Conservation (phyloP, 2,888 invertebrate species). For the Galeruca laticollis region DNA sequence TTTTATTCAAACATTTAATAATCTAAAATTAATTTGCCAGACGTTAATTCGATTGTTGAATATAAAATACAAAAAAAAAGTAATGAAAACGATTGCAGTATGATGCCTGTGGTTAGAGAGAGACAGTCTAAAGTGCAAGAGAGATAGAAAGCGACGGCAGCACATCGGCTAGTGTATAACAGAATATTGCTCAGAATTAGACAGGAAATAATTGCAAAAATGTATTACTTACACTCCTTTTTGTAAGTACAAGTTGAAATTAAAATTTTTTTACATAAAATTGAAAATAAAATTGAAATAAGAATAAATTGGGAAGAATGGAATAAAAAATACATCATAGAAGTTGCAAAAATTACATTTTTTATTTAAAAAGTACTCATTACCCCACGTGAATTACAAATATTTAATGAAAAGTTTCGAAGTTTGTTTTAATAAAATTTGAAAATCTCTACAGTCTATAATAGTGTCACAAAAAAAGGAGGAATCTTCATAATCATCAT, state of each 20-base stretch:
- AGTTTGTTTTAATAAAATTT: neutral
- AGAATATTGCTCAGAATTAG: no score
- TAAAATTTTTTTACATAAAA: neutral
- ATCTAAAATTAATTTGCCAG: no score
- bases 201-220: neutral
- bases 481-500: constrained; percentile 12
- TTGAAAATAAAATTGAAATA: neutral
- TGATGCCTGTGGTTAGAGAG: neutral
- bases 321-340: neutral
- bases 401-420: neutral
- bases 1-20: no score
- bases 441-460: neutral
- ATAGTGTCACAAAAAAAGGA: constrained; percentile 3
- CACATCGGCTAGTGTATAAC: no score
- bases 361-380: neutral
- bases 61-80: neutral
- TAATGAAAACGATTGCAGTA: neutral
- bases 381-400: neutral
- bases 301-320: neutral
- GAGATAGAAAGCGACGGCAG: no score
- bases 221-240: no score
- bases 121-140: no score
- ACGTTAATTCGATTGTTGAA: constrained; percentile 1
- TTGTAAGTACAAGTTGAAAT: neutral
- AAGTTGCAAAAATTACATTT: neutral